Evolutionary conservation across 2,888 invertebrate genomes (phyloP).

Genomic region (Eugnorisma glareosa): DNA sequence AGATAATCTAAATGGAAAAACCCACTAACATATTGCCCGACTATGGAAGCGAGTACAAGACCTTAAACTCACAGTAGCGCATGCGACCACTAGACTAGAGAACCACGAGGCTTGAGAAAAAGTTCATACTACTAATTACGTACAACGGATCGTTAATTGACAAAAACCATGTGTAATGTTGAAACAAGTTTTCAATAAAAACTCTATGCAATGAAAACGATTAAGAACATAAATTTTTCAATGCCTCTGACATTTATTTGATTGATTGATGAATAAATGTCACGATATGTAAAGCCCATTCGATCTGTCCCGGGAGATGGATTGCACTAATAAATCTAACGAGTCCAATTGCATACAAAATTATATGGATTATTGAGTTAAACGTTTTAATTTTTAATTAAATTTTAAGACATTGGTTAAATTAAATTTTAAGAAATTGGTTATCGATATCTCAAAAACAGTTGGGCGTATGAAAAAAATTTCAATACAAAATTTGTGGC

Average conservation of each 20-base stretch:
- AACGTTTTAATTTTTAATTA: background rate
- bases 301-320: slow-evolving; percentile 28
- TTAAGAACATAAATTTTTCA: slow-evolving; percentile 37
- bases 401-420: too few species aligned
- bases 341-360: slow-evolving; percentile 10
- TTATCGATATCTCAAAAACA: too few species aligned
- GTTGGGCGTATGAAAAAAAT: too few species aligned
- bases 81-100: too few species aligned
- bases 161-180: background rate
- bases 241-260: slow-evolving; percentile 35
- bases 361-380: background rate
- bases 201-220: slow-evolving; percentile 26
- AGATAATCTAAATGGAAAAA: background rate
- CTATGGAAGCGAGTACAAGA: background rate
- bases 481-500: too few species aligned
- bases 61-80: background rate
- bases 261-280: slow-evolving; percentile 46
- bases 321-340: slow-evolving; percentile 43
- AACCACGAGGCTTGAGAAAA: too few species aligned
- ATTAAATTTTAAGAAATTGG: too few species aligned
- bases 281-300: slow-evolving; percentile 45
- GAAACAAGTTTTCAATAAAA: background rate
- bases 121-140: too few species aligned
- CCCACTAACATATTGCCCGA: background rate
- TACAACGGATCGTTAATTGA: background rate